These are phyloP conservation scores for Pachycephus smyrnensis DNA, from an alignment of 2,888 invertebrate species.

Conservation along the genomic window DNA sequence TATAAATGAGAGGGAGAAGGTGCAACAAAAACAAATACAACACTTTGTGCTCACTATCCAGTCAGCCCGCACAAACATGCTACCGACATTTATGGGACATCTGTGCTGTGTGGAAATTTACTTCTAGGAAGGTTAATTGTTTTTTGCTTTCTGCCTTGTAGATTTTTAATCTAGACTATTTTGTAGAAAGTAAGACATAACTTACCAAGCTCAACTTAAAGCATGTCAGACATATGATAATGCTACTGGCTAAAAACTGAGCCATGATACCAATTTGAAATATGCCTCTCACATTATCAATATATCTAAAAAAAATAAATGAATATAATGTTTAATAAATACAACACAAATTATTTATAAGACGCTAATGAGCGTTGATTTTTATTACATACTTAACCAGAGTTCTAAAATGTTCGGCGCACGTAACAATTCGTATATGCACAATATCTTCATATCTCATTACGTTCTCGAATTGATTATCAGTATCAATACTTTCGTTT, in stretches of 20 bases:
- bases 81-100: too few relatives aligned
- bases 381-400: constrained; percentile 48
- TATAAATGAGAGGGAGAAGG: too few relatives aligned
- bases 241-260: constrained; percentile 56
- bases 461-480: too few relatives aligned
- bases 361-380: too few relatives aligned
- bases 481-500: too few relatives aligned
- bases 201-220: constrained; percentile 61
- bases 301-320: constrained; percentile 40
- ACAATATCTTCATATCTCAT: constrained; percentile 7
- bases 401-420: constrained; percentile 50
- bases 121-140: too few relatives aligned
- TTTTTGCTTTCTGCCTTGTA: too few relatives aligned
- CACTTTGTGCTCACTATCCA: too few relatives aligned
- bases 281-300: constrained; percentile 52
- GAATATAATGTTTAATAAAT: neutral
- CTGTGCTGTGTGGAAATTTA: too few relatives aligned
- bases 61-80: too few relatives aligned
- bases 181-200: constrained; percentile 1
- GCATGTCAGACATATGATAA: constrained; percentile 62
- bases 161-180: neutral
- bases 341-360: too few relatives aligned
- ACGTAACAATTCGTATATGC: constrained; percentile 25
- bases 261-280: constrained; percentile 50
- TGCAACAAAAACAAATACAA: too few relatives aligned